Percentiles rank a stretch among this genome's conserved stretches.
Conservation (phyloP, 2,888 invertebrate species). For the Odontomyia ornata region DNA sequence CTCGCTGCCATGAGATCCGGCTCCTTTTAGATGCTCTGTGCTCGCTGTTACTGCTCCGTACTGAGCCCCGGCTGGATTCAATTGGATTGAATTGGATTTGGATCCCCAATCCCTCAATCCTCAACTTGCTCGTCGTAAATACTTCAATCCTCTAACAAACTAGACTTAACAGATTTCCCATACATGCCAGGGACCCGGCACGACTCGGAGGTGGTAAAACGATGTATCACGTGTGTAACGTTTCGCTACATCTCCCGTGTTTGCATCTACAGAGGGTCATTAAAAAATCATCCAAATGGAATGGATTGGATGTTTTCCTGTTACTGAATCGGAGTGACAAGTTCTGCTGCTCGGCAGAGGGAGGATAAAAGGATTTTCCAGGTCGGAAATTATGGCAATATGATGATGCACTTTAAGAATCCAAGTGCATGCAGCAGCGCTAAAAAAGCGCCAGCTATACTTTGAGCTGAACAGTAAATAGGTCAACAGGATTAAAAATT, state of each 20-base stretch:
- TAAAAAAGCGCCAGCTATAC: too few relatives aligned
- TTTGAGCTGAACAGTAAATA: too few relatives aligned
- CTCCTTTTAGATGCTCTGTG: not conserved
- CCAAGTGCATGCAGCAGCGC: too few relatives aligned
- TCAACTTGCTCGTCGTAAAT: conserved; percentile 31
- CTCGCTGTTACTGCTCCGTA: not conserved
- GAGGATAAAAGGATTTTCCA: not conserved
- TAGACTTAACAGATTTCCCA: conserved; percentile 44
- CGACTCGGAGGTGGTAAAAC: conserved; percentile 34
- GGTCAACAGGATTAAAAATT: too few relatives aligned
- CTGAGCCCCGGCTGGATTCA: conserved; percentile 17
- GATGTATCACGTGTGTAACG: conserved; percentile 37
- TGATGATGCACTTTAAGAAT: too few relatives aligned
- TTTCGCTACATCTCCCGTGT: not conserved
- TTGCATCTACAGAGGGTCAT: conserved; percentile 28
- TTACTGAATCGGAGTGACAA: not conserved
- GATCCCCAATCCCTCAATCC: conserved; percentile 33
- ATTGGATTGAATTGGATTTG: conserved; percentile 35
- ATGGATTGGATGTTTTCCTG: not conserved
- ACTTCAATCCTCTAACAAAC: conserved; percentile 43
- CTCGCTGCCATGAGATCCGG: not conserved
- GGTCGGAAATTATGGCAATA: too few relatives aligned
- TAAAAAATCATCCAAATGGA: conserved; percentile 9
- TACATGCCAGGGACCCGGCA: not conserved
- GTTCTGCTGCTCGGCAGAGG: not conserved